Evolutionary conservation across 1,140 invertebrate genomes (phyloP), one percentile per base, ranked within the genome.

Genomic region (Euwallacea similis): DNA sequence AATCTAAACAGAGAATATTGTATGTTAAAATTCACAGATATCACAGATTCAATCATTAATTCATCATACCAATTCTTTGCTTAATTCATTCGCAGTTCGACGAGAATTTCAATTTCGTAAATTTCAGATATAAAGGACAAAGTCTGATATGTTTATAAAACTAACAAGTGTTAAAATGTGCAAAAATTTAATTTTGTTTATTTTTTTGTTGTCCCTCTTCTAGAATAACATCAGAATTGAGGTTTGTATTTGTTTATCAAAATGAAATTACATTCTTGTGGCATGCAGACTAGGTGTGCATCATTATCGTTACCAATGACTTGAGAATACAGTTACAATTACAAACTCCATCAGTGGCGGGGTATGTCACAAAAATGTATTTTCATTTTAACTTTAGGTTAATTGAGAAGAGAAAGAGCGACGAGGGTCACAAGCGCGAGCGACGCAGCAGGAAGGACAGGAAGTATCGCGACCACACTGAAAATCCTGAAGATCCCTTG

Each of bases 361-460:
- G 9, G 21, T 64, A 53, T 63, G 60, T 21, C 59, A 62, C 42
- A 67, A 55, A 63, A 65, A 65, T 44, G 54, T 61, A 50, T 71
- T 71, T 71, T 60, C 56, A 59, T 72, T 72, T 61, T 66, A 60
- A 56, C 11, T 56, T 10, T 67, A 72, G 70, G 77, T 84, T 89
- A 75, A 76, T 89, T 4, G 88, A 85, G 75, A 89, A 89, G 81
- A 82, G 87, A 43, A 86, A 83, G 67, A 55, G 44, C 15, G 78
- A 85, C 44, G 81, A 84, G 13, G 64, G 66, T 42, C 68, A 75
- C 41, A 69, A 55, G 42, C 56, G 59, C 41, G 72, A 73, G 11
- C 72, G 56, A 59, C 21, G 44, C 42, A 68, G 21, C 21, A 66
- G 71, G 8, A 76, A 66, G 54, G 67, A 76, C 0, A 73, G 47